Evolutionary conservation across 2,797 vertebrate species (phyloP), one percentile per base, ranked within the genome.

Genomic region (Chiloscyllium punctatum): DNA sequence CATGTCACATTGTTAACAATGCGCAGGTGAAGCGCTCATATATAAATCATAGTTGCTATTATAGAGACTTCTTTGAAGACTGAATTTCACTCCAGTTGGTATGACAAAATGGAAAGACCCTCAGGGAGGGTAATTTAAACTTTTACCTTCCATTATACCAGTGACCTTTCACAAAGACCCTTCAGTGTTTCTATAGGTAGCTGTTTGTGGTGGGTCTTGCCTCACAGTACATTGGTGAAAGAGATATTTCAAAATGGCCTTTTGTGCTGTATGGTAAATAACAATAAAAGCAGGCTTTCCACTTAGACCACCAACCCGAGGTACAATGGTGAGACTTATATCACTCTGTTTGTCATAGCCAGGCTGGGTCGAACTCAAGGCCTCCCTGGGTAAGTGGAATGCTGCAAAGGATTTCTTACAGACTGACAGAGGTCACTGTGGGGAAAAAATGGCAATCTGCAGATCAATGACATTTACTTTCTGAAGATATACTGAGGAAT

Each of bases 211-310:
- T 88, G 51, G 53, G 48, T 84, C 86, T 57, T 48, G 3, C 7
- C 27, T 57, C 27, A 30, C 51, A 11, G 15, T 4, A 8, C 15
- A 30, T 69, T 66, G 53, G 68, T 69, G 53, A 94, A 71, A 71
- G 66, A 62, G 30, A 94, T 68, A 71, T 69, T 94, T 69, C 3
- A 25, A 42, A 68, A 69, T 92, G 18, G 33, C 33, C 90, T 90
- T 62, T 90, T 90, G 62, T 33, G 57, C 53, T 91, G 57, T 91
- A 66, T 66, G 66, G 88, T 91, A 66, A 91, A 62, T 66, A 91
- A 11, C 33, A 62, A 66, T 33, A 91, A 57, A 66, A 91, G 82
- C 42, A 9, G 87, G 18, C 57, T 84, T 84, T 66, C 88, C 68
- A 69, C 91, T 13, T 48, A 42, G 91, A 94, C 33, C 33, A 94